Evolutionary conservation across 1,140 invertebrate species (phyloP), one percentile per base, ranked within the genome.

Genomic region (Cylas formicarius): DNA sequence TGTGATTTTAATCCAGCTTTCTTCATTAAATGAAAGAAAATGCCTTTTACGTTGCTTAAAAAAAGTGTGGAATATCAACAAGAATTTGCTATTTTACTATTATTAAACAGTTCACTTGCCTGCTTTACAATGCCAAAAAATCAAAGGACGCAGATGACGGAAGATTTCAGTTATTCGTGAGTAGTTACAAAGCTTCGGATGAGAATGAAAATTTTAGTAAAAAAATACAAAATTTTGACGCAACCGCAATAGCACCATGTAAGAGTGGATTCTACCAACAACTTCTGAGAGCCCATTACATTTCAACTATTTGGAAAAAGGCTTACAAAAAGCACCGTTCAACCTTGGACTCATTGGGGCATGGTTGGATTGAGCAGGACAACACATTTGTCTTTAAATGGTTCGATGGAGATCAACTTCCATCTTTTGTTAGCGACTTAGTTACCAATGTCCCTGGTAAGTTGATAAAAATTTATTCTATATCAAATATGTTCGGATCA

Each of bases 291-390:
- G 41, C 32, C 27, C 52, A 55, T 21, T 55, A 55, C 28, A 52
- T 56, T 48, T 48, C 44, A 6, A 44, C 1, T 10, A 44, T 56
- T 27, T 56, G 54, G 40, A 56, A 44, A 55, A 56, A 56, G 48
- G 44, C 50, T n/a, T n/a, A n/a, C n/a, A n/a, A n/a, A n/a, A n/a
- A 36, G 21, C 23, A 55, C 18, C 54, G 44, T 29, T 44, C 49
- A 1, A 39, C 29, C 2, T 32, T 56, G 27, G 11, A 34, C 26
- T 48, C 43, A 44, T 33, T 56, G 31, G 48, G 55, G 6, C 50
- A 53, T 37, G 48, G 54, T 44, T 57, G 39, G 48, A 39, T 50
- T 13, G 33, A 52, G 32, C 24, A 52, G 49, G 42, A 55, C 3
- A 23, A 31, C 18, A 20, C 35, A 34, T 55, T 36, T 27, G 17